Percentiles rank a stretch among this genome's conserved stretches.
Conservation (phyloP, 2,797 vertebrate species). For the Phrynocephalus forsythii region DNA sequence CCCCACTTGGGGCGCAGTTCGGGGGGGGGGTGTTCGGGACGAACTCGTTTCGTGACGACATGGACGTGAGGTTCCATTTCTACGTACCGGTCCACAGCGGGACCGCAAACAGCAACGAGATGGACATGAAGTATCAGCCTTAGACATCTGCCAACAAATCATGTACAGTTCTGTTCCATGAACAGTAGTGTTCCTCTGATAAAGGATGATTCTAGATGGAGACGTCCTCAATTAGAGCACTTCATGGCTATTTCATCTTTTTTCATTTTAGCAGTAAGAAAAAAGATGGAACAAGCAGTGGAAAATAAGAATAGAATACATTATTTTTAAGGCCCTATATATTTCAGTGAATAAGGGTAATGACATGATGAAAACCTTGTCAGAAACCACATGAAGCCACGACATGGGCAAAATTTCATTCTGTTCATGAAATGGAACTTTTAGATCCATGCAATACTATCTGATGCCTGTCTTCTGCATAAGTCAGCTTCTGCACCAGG, state of each 20-base stretch:
- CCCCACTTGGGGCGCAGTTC: no score
- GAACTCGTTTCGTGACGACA: no score
- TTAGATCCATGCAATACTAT: slow-evolving; percentile 5
- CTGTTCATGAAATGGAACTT: slow-evolving; percentile 7
- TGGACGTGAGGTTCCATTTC: no score
- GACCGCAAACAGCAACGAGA: no score
- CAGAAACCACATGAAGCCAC: background rate
- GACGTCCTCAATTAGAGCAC: background rate
- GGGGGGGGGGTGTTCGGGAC: no score
- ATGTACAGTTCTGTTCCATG: background rate
- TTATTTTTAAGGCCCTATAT: background rate
- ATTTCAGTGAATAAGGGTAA: background rate
- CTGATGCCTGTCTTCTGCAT: slow-evolving; percentile 48
- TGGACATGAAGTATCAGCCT: no score
- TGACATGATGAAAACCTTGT: background rate
- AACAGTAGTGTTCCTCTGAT: background rate
- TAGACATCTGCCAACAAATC: slow-evolving; percentile 38
- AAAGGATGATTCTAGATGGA: background rate
- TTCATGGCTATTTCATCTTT: background rate
- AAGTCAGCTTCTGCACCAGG: slow-evolving; percentile 42
- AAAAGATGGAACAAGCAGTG: background rate
- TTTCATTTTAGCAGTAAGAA: background rate
- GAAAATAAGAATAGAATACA: no score
- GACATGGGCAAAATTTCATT: background rate
- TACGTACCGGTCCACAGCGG: no score